A percentile compares a stretch with the other conserved stretches of the same genome.
Evolutionary conservation across 1,140 invertebrate species (phyloP).

Genomic region (Atopsyche davidsoni): DNA sequence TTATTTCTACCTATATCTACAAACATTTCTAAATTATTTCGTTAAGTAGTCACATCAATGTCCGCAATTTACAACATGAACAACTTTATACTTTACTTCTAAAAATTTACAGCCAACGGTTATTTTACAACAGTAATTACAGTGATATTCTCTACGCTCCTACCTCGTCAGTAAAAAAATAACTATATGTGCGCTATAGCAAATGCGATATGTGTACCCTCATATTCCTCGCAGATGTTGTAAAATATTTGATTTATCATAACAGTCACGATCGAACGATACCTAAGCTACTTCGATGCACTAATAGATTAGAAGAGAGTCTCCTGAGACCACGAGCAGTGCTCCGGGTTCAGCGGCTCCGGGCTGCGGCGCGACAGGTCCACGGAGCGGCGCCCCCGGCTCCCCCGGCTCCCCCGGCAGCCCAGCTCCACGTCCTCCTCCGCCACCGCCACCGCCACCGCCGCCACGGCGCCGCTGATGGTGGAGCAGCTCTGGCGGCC

Average conservation of each 20-base stretch:
- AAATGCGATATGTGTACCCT: constrained; percentile 32
- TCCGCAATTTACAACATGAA: neutral
- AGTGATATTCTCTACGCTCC: constrained; percentile 13
- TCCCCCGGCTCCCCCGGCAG: constrained; percentile 5
- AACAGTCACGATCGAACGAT: constrained; percentile 20
- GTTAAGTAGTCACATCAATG: neutral
- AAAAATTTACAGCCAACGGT: constrained; percentile 14
- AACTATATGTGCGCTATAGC: constrained; percentile 31
- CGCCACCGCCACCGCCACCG: constrained; percentile 3
- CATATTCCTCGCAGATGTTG: constrained; percentile 28
- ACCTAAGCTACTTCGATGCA: constrained; percentile 28
- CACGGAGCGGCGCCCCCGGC: neutral
- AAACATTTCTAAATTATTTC: constrained; percentile 1
- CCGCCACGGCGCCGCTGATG: constrained; percentile 26
- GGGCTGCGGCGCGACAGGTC: constrained; percentile 18
- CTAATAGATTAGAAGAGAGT: constrained; percentile 27
- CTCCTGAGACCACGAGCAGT: constrained; percentile 29
- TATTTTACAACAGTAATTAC: constrained; percentile 20
- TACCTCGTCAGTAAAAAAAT: constrained; percentile 29
- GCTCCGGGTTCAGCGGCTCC: constrained; percentile 26
- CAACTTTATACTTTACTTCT: constrained; percentile 8
- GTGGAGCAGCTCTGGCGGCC: constrained; percentile 22
- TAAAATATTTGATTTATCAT: constrained; percentile 18
- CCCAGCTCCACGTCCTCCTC: constrained; percentile 27
- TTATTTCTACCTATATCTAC: no score